Evolutionary conservation across 2,888 invertebrate genomes (phyloP).

Genomic region (Strigamia transsilvanica): DNA sequence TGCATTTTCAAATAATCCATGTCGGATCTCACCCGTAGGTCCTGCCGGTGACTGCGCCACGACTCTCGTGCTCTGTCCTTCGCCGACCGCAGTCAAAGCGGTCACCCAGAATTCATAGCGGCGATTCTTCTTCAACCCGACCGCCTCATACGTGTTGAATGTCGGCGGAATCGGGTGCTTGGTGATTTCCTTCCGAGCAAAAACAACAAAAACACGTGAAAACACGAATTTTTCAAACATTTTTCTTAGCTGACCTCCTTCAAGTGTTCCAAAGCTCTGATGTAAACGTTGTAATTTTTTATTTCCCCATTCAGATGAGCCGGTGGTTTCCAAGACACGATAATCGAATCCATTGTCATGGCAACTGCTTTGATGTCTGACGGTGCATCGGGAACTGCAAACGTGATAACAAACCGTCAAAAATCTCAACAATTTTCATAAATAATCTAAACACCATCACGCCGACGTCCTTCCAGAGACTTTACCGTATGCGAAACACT

Average conservation of each 20-base stretch:
- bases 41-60: slow-evolving; percentile 66
- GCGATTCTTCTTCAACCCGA: slow-evolving; percentile 53
- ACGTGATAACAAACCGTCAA: slow-evolving; percentile 36
- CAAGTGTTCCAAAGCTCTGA: slow-evolving; percentile 60
- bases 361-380: slow-evolving; percentile 84
- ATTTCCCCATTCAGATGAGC: slow-evolving; percentile 81
- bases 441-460: not conserved
- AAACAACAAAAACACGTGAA: slow-evolving; percentile 50
- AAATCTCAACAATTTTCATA: not conserved
- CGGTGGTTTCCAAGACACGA: slow-evolving; percentile 86
- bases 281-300: slow-evolving; percentile 81
- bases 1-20: too few species aligned
- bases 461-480: too few species aligned
- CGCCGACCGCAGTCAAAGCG: slow-evolving; percentile 63
- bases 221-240: slow-evolving; percentile 33
- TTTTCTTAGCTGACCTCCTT: slow-evolving; percentile 53
- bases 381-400: slow-evolving; percentile 82
- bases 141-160: slow-evolving; percentile 58
- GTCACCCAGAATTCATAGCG: slow-evolving; percentile 63
- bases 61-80: slow-evolving; percentile 71
- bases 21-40: slow-evolving; percentile 60
- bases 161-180: slow-evolving; percentile 59
- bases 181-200: slow-evolving; percentile 44
- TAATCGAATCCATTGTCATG: slow-evolving; percentile 80
- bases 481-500: too few species aligned